Base-by-base conservation (phyloP, 1,140 invertebrate species). In the Linepithema humile region DNA sequence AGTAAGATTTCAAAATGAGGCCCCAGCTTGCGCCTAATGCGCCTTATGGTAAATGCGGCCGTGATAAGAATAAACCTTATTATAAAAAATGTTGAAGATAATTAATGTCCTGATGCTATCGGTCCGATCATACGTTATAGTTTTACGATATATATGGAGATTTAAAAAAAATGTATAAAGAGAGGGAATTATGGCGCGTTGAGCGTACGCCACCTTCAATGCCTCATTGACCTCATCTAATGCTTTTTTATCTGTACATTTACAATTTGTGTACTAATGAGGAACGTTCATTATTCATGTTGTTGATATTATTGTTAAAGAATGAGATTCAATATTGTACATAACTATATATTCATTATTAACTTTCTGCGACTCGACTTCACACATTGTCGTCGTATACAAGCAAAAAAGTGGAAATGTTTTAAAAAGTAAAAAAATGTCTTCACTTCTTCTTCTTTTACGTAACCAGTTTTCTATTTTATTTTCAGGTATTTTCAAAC, bases 301-400 rank as follows among this genome's bases (percentile, higher is more conserved):
- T 94, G 94, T 94, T 94, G 94, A 94, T 94, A 93, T 94, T 94
- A 94, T 94, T 94, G 94, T 94, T 94, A 94, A 94, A 94, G 92
- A 94, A 94, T 94, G 93, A 94, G 93, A 94, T 94, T 94, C 93
- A 94, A 94, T 94, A 94, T 94, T 94, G 94, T 94, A 94, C 89
- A 94, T 94, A 94, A 94, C 90, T 94, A 94, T 92, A 92, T 94
- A 94, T 94, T 94, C 93, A 94, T 94, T 94, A 94, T 94, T n/a
- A 38, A 95, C 90, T 65, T 94, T 85, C 20, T 86, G 38, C 1
- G 72, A 55, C 9, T 40, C 60, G 20, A 48, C n/a, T 0, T 88
- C 53, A 4, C 86, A 69, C 94, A 86, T 86, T 57, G 40, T 67
- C 29, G 0, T 17, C 26, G 0, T 10, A 23, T n/a, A n/a, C n/a